These are phyloP conservation scores for Betta splendens DNA, from an alignment of 2,797 vertebrate species.

Conservation along the genomic window DNA sequence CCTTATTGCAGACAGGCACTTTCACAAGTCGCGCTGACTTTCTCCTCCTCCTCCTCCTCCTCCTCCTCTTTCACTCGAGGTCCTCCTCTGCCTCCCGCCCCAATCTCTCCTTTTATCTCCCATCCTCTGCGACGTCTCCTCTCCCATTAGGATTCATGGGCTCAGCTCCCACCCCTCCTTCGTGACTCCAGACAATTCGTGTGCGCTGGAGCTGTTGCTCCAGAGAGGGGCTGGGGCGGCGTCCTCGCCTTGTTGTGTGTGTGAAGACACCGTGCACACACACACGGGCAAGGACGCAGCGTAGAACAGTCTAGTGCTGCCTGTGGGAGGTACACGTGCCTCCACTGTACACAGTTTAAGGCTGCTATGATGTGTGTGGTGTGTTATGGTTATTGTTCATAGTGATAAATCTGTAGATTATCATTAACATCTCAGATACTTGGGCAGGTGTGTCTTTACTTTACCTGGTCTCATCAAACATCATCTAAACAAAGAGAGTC, in stretches of 20 bases:
- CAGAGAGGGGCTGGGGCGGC: slow-evolving; percentile 6
- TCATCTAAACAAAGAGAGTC: no score
- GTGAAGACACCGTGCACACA: slow-evolving; percentile 11
- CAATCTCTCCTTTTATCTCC: background rate
- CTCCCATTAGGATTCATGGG: slow-evolving; percentile 24
- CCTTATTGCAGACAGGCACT: slow-evolving; percentile 30
- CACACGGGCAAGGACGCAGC: slow-evolving; percentile 29
- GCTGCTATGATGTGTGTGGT: background rate
- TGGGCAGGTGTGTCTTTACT: no score
- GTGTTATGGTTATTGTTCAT: background rate
- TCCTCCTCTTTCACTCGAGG: background rate
- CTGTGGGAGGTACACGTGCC: slow-evolving; percentile 19
- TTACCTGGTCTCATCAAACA: no score
- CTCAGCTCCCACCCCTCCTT: background rate
- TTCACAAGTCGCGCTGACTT: slow-evolving; percentile 11
- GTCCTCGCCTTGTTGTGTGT: slow-evolving; percentile 29
- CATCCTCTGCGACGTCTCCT: background rate
- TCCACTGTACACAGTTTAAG: no score
- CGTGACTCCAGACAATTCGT: slow-evolving; percentile 33
- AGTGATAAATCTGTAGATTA: background rate
- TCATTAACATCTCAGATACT: no score
- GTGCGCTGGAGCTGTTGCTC: slow-evolving; percentile 7
- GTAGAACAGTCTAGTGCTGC: background rate
- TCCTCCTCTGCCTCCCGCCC: background rate
- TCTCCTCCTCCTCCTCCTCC: slow-evolving; percentile 5